Percentiles rank a stretch among this genome's conserved stretches.
Evolutionary conservation across 2,797 vertebrate genomes (phyloP).

Genomic region (Dendrocincla fuliginosa): DNA sequence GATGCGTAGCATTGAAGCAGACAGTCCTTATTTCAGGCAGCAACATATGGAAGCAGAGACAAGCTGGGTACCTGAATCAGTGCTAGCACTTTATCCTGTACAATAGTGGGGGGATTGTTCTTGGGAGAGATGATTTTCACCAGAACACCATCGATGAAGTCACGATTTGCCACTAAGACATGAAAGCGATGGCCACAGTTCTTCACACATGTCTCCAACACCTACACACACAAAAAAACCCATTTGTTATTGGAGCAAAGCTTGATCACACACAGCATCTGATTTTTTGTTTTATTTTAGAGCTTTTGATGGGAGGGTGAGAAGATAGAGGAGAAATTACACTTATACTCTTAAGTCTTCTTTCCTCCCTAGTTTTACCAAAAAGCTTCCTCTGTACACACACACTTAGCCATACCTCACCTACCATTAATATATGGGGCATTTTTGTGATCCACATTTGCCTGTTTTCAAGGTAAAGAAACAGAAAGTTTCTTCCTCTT

Average conservation of each 20-base stretch:
- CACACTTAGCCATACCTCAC: background rate
- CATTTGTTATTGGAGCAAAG: background rate
- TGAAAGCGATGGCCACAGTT: conserved; percentile 99
- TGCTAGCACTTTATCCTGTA: conserved; percentile 97
- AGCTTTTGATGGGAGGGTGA: background rate
- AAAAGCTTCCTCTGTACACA: background rate
- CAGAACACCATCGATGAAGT: conserved; percentile 94
- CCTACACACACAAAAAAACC: conserved; percentile 72
- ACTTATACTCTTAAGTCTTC: background rate
- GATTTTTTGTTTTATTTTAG: background rate
- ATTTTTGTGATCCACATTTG: background rate
- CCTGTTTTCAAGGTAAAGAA: background rate
- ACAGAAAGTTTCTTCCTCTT: background rate
- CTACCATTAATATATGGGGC: background rate
- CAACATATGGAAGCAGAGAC: conserved; percentile 21
- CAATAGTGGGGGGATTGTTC: conserved; percentile 95
- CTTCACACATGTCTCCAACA: conserved; percentile 97
- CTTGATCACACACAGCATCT: background rate
- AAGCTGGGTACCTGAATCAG: conserved; percentile 89
- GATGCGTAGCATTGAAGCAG: background rate
- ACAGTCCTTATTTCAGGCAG: conserved; percentile 37
- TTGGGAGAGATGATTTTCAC: conserved; percentile 98
- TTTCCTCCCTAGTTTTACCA: background rate
- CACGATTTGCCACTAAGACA: conserved; percentile 90
- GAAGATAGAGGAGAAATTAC: background rate